These are phyloP conservation scores for Amiota mariae DNA, from an alignment of 2,888 invertebrate species.

Conservation along the genomic window DNA sequence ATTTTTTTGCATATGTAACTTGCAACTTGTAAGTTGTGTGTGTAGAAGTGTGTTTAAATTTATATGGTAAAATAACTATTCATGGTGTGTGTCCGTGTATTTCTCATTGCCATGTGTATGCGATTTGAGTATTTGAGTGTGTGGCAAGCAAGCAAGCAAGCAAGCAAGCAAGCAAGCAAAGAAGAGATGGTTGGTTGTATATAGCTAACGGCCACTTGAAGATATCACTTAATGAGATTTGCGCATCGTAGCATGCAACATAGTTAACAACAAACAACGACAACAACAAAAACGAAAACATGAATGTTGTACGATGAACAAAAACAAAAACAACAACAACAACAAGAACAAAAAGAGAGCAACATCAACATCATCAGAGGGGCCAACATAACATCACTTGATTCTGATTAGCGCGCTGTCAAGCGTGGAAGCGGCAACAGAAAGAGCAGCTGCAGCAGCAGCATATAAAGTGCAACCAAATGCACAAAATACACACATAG, in stretches of 20 bases:
- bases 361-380: slow-evolving; percentile 35
- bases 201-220: slow-evolving; percentile 67
- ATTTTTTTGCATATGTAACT: slow-evolving; percentile 35
- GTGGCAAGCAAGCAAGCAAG: no score
- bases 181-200: slow-evolving; percentile 12
- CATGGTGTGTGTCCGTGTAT: slow-evolving; percentile 26
- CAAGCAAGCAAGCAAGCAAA: no score
- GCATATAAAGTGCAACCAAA: slow-evolving; percentile 42
- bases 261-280: slow-evolving; percentile 42
- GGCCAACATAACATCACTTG: slow-evolving; percentile 62
- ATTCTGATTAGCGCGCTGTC: slow-evolving; percentile 72
- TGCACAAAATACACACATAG: slow-evolving; percentile 10
- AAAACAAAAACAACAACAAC: slow-evolving; percentile 18
- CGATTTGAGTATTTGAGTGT: no score
- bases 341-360: slow-evolving; percentile 59
- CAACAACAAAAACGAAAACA: slow-evolving; percentile 37
- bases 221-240: slow-evolving; percentile 72
- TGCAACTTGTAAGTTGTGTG: slow-evolving; percentile 2
- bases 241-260: slow-evolving; percentile 62
- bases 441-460: slow-evolving; percentile 28
- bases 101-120: no score
- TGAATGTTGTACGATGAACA: slow-evolving; percentile 34
- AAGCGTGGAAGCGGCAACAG: slow-evolving; percentile 60
- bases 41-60: background rate
- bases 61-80: slow-evolving; percentile 13